phyloP scores from a whole-genome alignment of 2,888 invertebrate species.

The Habrosyne pyritoides region DNA sequence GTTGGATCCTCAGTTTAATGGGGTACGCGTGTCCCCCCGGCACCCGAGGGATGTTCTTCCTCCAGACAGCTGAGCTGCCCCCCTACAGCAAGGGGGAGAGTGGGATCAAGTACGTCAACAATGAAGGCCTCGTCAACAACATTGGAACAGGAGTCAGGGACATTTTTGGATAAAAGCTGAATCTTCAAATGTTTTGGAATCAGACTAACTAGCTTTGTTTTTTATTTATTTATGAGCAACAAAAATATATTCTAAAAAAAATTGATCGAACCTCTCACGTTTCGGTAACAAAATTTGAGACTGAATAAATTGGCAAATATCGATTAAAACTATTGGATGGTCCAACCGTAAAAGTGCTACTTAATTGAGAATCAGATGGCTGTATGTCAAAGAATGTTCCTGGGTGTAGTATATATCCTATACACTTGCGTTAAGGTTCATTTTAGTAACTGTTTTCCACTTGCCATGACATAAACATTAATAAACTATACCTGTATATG shows the following conservation, averaged over 20 bases:
- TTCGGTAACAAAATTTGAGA: no score
- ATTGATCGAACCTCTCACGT: no score
- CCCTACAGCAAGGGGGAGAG: slow-evolving; percentile 51
- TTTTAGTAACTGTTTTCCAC: not conserved
- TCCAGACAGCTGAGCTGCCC: slow-evolving; percentile 48
- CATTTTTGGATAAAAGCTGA: not conserved
- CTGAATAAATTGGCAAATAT: no score
- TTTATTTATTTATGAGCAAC: no score
- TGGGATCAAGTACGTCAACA: slow-evolving; percentile 44
- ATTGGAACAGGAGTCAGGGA: slow-evolving; percentile 12
- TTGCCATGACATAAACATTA: not conserved
- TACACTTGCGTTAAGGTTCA: not conserved
- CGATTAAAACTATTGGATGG: no score
- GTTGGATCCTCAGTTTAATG: slow-evolving; percentile 53
- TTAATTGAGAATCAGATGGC: no score
- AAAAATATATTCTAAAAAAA: no score
- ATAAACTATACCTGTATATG: no score
- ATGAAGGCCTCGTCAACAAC: slow-evolving; percentile 36
- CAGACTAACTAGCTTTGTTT: no score
- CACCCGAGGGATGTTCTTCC: slow-evolving; percentile 52
- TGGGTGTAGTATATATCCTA: no score
- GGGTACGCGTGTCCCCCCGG: slow-evolving; percentile 46
- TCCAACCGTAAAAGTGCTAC: no score
- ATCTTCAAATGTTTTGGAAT: not conserved
- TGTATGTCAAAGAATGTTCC: no score